A percentile compares a stretch with the other conserved stretches of the same genome.
Evolutionary conservation across 2,888 invertebrate genomes (phyloP).

Genomic region (Hypolimnas misippus): DNA sequence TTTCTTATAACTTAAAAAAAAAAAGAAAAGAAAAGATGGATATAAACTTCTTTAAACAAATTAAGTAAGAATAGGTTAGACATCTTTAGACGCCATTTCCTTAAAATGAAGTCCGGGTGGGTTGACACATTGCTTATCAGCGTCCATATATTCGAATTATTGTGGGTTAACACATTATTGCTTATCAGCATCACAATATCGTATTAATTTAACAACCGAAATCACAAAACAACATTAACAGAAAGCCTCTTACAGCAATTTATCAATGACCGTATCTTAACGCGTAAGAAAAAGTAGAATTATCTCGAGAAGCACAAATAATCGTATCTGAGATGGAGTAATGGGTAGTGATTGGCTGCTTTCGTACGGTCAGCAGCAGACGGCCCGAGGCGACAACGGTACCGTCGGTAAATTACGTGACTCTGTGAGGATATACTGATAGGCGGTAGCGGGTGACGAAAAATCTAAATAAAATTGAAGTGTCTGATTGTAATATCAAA

Average conservation of each 20-base stretch:
- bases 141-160: too few species aligned
- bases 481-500: too few species aligned
- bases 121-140: too few species aligned
- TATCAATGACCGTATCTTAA: constrained; percentile 14
- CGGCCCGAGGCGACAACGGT: constrained; percentile 34
- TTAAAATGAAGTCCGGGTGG: too few species aligned
- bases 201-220: too few species aligned
- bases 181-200: too few species aligned
- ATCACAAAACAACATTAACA: not conserved
- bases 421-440: not conserved
- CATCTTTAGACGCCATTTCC: too few species aligned
- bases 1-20: too few species aligned
- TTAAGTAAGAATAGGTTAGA: too few species aligned
- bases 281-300: constrained; percentile 30
- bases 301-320: constrained; percentile 30
- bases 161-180: too few species aligned
- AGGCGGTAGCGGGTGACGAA: not conserved
- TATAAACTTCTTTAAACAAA: too few species aligned
- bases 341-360: constrained; percentile 31
- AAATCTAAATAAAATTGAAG: not conserved
- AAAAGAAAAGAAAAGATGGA: too few species aligned
- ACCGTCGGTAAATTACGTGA: constrained; percentile 30
- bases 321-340: constrained; percentile 35
- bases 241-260: constrained; percentile 1
- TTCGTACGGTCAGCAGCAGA: constrained; percentile 22